Evolutionary conservation across 2,888 invertebrate species (phyloP).

Genomic region (Eupithecia centaureata): DNA sequence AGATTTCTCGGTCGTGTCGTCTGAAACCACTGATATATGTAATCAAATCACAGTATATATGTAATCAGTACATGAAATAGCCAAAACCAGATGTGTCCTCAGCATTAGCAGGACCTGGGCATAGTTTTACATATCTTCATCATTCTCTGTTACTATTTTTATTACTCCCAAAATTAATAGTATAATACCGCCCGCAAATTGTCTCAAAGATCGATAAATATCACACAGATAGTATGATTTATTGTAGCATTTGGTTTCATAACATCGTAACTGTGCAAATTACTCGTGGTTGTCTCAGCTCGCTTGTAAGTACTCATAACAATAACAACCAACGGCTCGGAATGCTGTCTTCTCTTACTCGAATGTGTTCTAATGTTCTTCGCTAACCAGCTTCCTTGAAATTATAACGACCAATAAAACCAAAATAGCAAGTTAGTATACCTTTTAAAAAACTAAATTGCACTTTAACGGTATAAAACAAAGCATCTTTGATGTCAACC

Average conservation of each 20-base stretch:
- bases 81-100: neutral
- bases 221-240: neutral
- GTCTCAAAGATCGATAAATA: neutral
- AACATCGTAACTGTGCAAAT: neutral
- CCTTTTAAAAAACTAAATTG: constrained; percentile 16
- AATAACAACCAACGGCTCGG: neutral
- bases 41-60: too few species aligned
- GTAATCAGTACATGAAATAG: too few species aligned
- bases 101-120: neutral
- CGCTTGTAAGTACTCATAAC: constrained; percentile 5
- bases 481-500: constrained; percentile 37
- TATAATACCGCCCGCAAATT: neutral
- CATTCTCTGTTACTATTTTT: neutral
- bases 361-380: constrained; percentile 6
- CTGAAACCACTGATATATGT: too few species aligned
- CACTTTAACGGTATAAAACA: constrained; percentile 19
- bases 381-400: constrained; percentile 11
- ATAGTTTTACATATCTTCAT: neutral
- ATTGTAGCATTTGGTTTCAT: neutral
- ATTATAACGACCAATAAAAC: constrained; percentile 20
- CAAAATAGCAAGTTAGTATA: constrained; percentile 15
- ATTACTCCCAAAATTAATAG: neutral
- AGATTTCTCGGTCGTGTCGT: neutral
- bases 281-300: neutral
- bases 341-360: constrained; percentile 26